These are phyloP conservation scores for Cebus imitator DNA, from an alignment of 2,113 vertebrate genomes.

Conservation along the genomic window DNA sequence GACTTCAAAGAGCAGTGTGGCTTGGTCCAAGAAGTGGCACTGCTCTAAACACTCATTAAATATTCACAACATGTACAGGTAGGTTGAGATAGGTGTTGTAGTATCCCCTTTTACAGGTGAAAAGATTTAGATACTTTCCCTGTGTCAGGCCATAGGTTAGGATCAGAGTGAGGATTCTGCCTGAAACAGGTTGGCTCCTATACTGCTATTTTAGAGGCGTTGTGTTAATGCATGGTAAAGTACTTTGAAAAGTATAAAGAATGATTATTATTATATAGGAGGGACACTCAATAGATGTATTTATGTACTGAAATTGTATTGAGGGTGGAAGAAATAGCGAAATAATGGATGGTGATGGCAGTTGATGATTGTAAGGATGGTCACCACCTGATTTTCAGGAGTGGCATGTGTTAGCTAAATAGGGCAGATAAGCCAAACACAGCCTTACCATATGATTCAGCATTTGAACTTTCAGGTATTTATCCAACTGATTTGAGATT, in stretches of 20 bases:
- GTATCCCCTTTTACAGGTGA: neutral
- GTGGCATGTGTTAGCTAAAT: neutral
- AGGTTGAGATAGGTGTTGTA: neutral
- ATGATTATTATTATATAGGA: neutral
- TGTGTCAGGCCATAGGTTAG: neutral
- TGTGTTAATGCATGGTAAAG: neutral
- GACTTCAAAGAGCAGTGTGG: neutral
- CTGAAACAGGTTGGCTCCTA: neutral
- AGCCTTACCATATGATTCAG: neutral
- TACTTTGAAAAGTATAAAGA: neutral
- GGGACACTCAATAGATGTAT: neutral
- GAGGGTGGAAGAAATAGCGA: neutral
- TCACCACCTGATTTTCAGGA: neutral
- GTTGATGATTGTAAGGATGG: too few species aligned
- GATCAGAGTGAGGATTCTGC: neutral
- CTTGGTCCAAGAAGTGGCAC: neutral
- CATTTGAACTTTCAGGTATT: neutral
- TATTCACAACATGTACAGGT: neutral
- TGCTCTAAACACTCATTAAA: neutral
- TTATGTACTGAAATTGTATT: constrained; percentile 14
- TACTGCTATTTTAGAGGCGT: neutral
- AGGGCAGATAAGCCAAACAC: neutral
- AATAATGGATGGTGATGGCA: neutral
- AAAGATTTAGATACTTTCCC: neutral
- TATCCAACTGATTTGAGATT: neutral